phyloP scores from a whole-genome alignment of 1,140 invertebrate species.

The Drosophila teissieri region DNA sequence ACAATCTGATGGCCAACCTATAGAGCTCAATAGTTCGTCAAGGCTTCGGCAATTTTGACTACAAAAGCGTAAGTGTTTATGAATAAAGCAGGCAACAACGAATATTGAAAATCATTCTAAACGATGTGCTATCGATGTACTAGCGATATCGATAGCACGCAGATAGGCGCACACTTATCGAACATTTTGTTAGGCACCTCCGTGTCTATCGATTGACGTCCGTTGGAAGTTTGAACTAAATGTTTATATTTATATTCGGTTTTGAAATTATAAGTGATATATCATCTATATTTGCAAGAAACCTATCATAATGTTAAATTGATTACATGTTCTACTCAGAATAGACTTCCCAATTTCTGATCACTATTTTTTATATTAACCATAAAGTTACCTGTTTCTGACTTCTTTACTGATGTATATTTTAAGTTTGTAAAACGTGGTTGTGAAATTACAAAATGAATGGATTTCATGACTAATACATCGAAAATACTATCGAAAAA shows the following conservation, averaged over 20 bases:
- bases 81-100: conserved; percentile 39
- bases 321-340: too few relatives aligned
- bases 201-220: neutral
- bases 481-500: neutral
- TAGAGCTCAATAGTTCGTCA: conserved; percentile 9
- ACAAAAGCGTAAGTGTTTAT: conserved; percentile 40
- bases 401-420: too few relatives aligned
- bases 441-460: too few relatives aligned
- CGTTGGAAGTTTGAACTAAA: neutral
- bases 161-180: too few relatives aligned
- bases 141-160: neutral
- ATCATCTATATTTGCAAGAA: too few relatives aligned
- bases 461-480: neutral
- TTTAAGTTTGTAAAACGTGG: too few relatives aligned
- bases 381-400: too few relatives aligned
- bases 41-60: conserved; percentile 44
- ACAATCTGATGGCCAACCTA: neutral
- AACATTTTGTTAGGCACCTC: conserved; percentile 19
- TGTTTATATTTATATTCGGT: too few relatives aligned
- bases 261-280: too few relatives aligned
- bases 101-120: conserved; percentile 75
- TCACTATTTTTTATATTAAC: too few relatives aligned
- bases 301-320: too few relatives aligned
- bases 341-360: too few relatives aligned
- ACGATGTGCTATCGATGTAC: neutral